Base-by-base conservation (phyloP, 2,113 vertebrate genomes). In the Pteruthius melanotis region DNA sequence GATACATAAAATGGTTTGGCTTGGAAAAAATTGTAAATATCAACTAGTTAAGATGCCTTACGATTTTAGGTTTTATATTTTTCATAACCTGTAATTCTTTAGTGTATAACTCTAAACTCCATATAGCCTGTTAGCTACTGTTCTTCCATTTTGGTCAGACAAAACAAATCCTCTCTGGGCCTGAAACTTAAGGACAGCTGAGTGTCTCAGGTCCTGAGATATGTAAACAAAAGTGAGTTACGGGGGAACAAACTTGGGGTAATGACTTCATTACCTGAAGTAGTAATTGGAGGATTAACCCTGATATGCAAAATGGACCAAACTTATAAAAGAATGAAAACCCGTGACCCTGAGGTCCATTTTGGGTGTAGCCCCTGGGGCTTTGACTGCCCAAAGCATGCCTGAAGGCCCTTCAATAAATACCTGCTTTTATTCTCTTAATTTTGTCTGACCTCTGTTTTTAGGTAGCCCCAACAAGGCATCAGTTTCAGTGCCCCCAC, bases 281-380 rank as follows among this genome's bases (percentile, higher is more conserved):
- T 16, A 16, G 22, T 24, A 59, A 35, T 35, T 24, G 56, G n/a
- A 59, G 6, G 15, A 16, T 35, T 35, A 59, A 59, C n/a, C n/a
- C n/a, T 4, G 4, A 24, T 59, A 24, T 16, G n/a, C 14, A 35
- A 35, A 59, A 35, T 35, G 23, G 15, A 59, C 56, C 15, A 24
- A 35, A 59, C n/a, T 35, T 35, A 59, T 16, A 59, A 35, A 59
- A 35, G n/a, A 24, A 24, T 35, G 56, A 59, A 24, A 35, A 35
- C 22, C 7, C 2, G 3, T 35, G 56, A 59, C 56, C 7, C 9
- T 0, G 1, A 7, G 1, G 0, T 35, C 15, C 56, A 35, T 35
- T 59, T 35, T 59, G 15, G 22, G 14, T 35, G 56, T 26, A 35
- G n/a, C 15, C n/a, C 33, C n/a, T 59, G n/a, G 33, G n/a, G 22